Conservation (phyloP, 1,140 invertebrate genomes). For the Pogonus chalceus region DNA sequence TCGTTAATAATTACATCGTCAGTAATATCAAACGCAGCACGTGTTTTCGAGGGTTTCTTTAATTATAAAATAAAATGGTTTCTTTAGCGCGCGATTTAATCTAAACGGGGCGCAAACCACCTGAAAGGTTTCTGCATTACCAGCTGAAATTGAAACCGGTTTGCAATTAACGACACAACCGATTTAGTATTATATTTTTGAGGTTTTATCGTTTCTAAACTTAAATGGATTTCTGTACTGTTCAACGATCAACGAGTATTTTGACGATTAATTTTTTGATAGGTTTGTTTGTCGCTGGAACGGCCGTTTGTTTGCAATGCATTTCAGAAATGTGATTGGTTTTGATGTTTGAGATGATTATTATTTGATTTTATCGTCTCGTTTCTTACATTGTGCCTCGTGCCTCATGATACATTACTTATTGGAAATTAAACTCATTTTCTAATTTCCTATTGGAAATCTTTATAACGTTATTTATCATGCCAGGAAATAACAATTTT, state of each 20-base stretch:
- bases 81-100: slow-evolving; percentile 4
- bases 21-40: neutral
- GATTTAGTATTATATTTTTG: slow-evolving; percentile 1
- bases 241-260: neutral
- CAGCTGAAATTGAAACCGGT: slow-evolving; percentile 1
- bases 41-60: neutral
- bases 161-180: neutral
- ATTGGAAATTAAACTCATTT: no score
- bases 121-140: slow-evolving; percentile 5
- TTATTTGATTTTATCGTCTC: no score
- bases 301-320: neutral
- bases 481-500: no score
- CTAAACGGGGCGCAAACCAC: neutral
- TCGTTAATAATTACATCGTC: neutral
- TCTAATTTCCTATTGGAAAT: no score
- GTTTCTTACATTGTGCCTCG: no score
- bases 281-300: neutral
- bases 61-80: slow-evolving; percentile 7
- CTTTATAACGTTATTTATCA: no score
- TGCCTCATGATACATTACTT: no score
- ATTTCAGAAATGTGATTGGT: neutral
- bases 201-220: neutral
- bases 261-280: slow-evolving; percentile 4
- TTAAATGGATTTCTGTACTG: neutral
- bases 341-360: no score